Evolutionary conservation across 2,113 vertebrate species (phyloP).

Genomic region (Malurus alboscapulatus): DNA sequence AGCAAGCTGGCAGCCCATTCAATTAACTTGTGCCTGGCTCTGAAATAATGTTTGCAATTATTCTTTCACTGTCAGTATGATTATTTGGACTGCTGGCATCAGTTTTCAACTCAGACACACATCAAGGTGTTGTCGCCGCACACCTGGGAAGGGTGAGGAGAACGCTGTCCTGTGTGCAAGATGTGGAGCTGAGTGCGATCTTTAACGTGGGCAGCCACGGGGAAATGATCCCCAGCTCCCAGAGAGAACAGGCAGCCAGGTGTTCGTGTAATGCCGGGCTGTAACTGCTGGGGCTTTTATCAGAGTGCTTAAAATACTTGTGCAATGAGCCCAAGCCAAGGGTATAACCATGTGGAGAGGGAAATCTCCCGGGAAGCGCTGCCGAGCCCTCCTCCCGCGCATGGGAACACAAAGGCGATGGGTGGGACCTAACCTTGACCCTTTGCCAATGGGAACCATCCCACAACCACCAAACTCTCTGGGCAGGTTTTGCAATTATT

Average conservation of each 20-base stretch:
- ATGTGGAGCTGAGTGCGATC: fast-evolving
- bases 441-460: constrained; percentile 56
- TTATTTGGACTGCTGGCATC: background rate
- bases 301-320: constrained; percentile 61
- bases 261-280: background rate
- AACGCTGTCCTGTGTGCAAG: background rate
- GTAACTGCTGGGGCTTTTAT: background rate
- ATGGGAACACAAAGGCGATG: constrained; percentile 50
- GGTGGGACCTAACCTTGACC: constrained; percentile 40
- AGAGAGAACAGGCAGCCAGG: background rate
- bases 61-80: background rate
- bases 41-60: background rate
- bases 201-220: background rate
- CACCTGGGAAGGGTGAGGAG: background rate
- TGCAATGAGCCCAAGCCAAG: constrained; percentile 28
- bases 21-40: background rate
- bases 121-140: fast-evolving
- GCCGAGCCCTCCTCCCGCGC: constrained; percentile 10
- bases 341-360: background rate
- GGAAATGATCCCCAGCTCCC: background rate
- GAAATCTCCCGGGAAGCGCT: constrained; percentile 43
- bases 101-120: background rate
- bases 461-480: constrained; percentile 44
- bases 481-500: constrained; percentile 60
- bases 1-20: background rate